phyloP scores from a whole-genome alignment of 2,888 invertebrate genomes.

The Ommatoiulus sabulosus region DNA sequence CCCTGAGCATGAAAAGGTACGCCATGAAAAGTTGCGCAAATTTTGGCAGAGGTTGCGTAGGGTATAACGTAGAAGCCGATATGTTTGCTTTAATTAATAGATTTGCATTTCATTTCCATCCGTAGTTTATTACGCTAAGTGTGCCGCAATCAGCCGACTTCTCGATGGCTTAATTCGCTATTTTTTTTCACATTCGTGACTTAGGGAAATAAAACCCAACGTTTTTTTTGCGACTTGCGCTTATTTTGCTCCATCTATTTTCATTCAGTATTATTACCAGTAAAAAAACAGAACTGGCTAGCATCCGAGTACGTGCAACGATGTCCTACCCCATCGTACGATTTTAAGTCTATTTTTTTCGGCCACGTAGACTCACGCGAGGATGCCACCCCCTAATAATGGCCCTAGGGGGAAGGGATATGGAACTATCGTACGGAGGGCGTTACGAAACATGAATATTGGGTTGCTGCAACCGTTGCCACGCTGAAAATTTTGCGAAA shows the following conservation, averaged over 20 bases:
- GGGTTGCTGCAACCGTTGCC: neutral
- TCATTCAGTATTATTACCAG: constrained; percentile 2
- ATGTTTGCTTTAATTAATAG: constrained; percentile 10
- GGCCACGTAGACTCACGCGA: neutral
- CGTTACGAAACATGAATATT: neutral
- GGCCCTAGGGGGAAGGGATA: neutral
- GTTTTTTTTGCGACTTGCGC: neutral
- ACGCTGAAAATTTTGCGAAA: neutral
- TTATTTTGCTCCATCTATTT: neutral
- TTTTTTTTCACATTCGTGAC: constrained; percentile 1
- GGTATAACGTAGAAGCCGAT: no score
- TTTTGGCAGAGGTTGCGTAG: no score
- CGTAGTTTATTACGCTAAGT: neutral
- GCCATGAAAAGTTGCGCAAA: no score
- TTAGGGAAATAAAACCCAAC: neutral
- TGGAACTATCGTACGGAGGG: neutral
- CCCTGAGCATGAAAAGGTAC: no score
- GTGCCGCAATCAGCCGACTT: neutral
- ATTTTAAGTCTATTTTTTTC: neutral
- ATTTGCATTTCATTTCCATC: neutral
- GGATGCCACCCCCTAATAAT: constrained; percentile 21
- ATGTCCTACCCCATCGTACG: no score
- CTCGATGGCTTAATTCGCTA: neutral
- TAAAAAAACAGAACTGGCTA: no score
- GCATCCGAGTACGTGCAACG: no score